Evolutionary conservation across 2,113 vertebrate species (phyloP), one percentile per base, ranked within the genome.

Genomic region (Phalacrocorax carbo): DNA sequence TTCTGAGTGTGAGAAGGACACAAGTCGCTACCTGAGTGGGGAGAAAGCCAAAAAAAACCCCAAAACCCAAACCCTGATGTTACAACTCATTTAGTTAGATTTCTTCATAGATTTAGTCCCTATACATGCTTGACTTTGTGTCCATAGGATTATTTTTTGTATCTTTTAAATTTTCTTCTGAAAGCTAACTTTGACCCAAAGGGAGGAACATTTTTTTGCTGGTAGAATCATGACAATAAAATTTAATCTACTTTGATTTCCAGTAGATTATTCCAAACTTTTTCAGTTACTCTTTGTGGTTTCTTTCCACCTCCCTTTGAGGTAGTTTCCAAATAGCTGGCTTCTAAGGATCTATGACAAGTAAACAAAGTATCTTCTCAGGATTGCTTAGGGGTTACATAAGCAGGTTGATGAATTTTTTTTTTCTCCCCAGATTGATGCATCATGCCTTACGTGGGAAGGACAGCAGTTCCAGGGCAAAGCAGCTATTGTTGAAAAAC

Each of bases 381-480:
- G 23, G 15, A 26, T 79, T 82, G 42, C 25, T 92, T 29, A 58
- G 65, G 38, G 21, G 10, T 64, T 81, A 29, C n/a, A 11, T 54
- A 25, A 82, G 61, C 69, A 70, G 48, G 48, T 30, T 87, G 40
- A 51, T 87, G 36, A 82, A 8, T 48, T 62, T 40, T 15, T 90
- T 90, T 71, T 46, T 66, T 12, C 34, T 76, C 96, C 97, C 81
- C 97, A 99, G 99, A 99, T 99, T 78, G 99, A 99, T 83, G 97
- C 98, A 13, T 99, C 99, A 98, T 99, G 99, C 98, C 99, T 99
- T 98, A 99, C 99, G 15, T 99, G 99, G 99, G 99, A 99, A 98
- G 99, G 99, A 98, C 98, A 99, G 95, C 99, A 99, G 97, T 99
- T 98, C 98, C 99, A 99, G 96, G 99, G 99, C 95, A 99, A 99